Evolutionary conservation across 2,113 vertebrate species (phyloP).

Genomic region (Gnathonemus longibarbis): DNA sequence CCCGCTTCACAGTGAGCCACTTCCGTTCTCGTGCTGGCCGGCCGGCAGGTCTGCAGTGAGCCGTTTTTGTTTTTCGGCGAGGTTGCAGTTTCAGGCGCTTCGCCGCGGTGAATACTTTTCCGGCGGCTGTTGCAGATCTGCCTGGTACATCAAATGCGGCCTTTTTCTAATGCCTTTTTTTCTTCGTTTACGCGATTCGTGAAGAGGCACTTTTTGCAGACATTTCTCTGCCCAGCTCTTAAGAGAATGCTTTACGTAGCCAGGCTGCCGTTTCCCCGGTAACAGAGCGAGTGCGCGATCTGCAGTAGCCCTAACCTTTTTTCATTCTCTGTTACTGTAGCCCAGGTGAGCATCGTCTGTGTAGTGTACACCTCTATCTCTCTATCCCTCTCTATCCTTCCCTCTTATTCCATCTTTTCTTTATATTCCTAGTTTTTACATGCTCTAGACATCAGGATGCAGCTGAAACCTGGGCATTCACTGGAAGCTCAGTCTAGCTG

Average conservation of each 20-base stretch:
- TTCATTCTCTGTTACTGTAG: background rate
- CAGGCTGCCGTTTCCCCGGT: background rate
- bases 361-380: background rate
- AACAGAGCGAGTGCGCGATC: background rate
- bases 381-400: background rate
- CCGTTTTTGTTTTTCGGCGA: background rate
- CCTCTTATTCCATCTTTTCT: background rate
- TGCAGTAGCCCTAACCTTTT: background rate
- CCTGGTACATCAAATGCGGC: background rate
- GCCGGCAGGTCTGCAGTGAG: background rate
- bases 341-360: background rate
- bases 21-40: background rate
- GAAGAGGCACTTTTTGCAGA: background rate
- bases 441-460: background rate
- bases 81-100: background rate
- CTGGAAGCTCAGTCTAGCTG: background rate
- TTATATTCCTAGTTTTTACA: background rate
- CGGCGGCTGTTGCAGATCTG: background rate
- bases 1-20: background rate
- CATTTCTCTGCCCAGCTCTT: background rate
- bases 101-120: background rate
- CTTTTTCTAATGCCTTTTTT: background rate
- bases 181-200: background rate
- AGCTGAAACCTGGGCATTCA: background rate
- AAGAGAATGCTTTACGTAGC: background rate